Evolutionary conservation across 2,888 invertebrate species (phyloP), one percentile per base, ranked within the genome.

Genomic region (Trilocha varians): DNA sequence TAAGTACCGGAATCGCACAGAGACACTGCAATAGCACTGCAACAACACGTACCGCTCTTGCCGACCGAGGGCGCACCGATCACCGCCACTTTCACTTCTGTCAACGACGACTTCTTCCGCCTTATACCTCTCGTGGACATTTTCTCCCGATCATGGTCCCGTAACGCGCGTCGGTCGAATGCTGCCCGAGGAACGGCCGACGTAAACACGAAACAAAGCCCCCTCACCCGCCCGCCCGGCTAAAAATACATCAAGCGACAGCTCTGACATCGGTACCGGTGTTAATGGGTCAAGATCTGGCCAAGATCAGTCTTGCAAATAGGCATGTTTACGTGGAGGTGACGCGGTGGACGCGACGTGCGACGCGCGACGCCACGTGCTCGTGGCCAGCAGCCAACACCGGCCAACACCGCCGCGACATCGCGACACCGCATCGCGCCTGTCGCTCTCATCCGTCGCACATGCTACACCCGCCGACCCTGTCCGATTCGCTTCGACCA

Each of bases 21-120:
- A 16, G 39, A 41, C 45, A 40, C 44, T 36, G 42, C 45, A 37
- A 38, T 48, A 51, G 49, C 44, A 36, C 42, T 38, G 38, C 16
- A 42, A 38, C 42, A 34, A 38, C 13, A 87, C 90, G 84, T 88
- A 96, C 97, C 97, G 78, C 95, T 96, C 87, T 97, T 97, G 48
- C 96, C 96, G 52, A 97, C 96, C 50, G 93, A 92, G 13, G 95
- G 93, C 43, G 94, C 94, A 43, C 97, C 97, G 53, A 96, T 88
- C 56, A 97, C 94, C 34, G 94, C 95, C 59, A 97, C 92, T 88
- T 96, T 96, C 53, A 96, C 93, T 86, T 96, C 96, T 47, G 93
- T 91, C 50, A 96, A 87, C 57, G 94, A 93, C 36, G 95, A 95
- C 80, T 96, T 96, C 87, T 96, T 96, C 61, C 95, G 89, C 57